Conservation (phyloP, 2,113 vertebrate species). For the Leucopsar rothschildi region DNA sequence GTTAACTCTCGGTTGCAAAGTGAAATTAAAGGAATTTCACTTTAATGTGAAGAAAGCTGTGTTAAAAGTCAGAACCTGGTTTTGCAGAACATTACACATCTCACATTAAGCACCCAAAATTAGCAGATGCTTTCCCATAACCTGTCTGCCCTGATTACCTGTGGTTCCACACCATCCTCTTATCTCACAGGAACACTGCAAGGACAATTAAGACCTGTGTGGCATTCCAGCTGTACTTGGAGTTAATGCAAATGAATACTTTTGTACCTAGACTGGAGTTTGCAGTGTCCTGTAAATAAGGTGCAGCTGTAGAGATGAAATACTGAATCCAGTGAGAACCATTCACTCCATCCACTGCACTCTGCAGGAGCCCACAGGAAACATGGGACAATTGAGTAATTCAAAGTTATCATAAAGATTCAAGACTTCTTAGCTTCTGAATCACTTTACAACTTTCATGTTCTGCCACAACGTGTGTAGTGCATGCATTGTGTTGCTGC, state of each 20-base stretch:
- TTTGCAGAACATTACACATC: neutral
- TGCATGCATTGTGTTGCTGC: neutral
- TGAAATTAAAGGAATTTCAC: neutral
- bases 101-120: neutral
- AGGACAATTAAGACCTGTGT: neutral
- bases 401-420: neutral
- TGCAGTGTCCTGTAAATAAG: neutral
- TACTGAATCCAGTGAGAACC: neutral
- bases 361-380: neutral
- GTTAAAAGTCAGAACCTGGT: neutral
- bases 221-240: neutral
- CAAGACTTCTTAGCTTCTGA: neutral
- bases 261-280: neutral
- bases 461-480: neutral
- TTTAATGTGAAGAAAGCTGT: neutral
- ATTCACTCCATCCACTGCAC: neutral
- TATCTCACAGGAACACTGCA: neutral
- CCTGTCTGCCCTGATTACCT: neutral
- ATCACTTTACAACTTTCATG: neutral
- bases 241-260: neutral
- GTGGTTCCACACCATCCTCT: neutral
- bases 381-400: neutral
- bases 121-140: neutral
- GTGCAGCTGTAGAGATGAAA: neutral
- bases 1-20: neutral